Evolutionary conservation across 2,113 vertebrate species (phyloP).

Genomic region (Gadus chalcogrammus): DNA sequence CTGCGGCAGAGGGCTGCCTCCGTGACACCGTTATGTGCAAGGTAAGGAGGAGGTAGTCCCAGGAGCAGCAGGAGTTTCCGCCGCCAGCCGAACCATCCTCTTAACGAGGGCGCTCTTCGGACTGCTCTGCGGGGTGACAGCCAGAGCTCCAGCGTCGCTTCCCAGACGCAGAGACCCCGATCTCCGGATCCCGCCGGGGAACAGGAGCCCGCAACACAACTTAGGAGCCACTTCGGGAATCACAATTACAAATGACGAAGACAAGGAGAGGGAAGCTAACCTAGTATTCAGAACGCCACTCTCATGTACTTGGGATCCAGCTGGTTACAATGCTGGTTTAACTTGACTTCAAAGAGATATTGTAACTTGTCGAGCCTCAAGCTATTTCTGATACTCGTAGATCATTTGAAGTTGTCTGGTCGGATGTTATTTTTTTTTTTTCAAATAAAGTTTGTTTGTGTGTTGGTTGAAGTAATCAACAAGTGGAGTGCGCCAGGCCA

Average conservation of each 20-base stretch:
- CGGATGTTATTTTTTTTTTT: too few relatives aligned
- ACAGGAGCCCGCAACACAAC: slow-evolving; percentile 84
- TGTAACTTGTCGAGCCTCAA: background rate
- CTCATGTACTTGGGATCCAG: slow-evolving; percentile 20
- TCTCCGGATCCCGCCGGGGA: slow-evolving; percentile 79
- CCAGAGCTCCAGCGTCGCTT: slow-evolving; percentile 60
- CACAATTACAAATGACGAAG: slow-evolving; percentile 60
- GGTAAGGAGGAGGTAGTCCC: slow-evolving; percentile 86
- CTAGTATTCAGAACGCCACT: background rate
- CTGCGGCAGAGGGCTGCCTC: slow-evolving; percentile 69
- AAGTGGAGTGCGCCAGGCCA: too few relatives aligned
- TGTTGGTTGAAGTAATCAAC: too few relatives aligned
- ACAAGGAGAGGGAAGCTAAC: slow-evolving; percentile 36
- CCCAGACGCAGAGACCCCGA: slow-evolving; percentile 74
- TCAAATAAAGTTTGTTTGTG: background rate
- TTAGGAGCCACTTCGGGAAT: slow-evolving; percentile 87
- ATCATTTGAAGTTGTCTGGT: too few relatives aligned
- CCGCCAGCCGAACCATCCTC: slow-evolving; percentile 86
- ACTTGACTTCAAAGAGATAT: background rate
- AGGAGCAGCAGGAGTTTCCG: slow-evolving; percentile 84
- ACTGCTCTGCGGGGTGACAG: slow-evolving; percentile 60
- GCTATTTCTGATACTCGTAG: too few relatives aligned
- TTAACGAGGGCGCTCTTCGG: slow-evolving; percentile 84
- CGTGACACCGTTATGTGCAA: slow-evolving; percentile 90
- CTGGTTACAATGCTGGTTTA: background rate